A percentile compares a stretch with the other conserved stretches of the same genome.
Evolutionary conservation across 1,140 invertebrate genomes (phyloP).

Genomic region (Caenorhabditis tropicalis): DNA sequence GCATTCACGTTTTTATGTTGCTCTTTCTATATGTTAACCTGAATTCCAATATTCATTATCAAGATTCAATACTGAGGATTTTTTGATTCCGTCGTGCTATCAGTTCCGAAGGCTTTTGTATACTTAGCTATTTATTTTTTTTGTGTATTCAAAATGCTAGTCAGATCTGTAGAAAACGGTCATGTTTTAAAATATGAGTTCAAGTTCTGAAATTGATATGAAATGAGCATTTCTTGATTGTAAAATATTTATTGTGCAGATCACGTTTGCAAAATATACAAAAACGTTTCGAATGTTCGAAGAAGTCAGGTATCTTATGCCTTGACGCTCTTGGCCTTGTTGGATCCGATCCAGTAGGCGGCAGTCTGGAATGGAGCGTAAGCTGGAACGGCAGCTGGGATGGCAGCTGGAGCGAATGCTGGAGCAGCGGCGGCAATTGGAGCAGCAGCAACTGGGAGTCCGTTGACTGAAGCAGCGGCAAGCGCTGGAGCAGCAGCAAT

Average conservation of each 20-base stretch:
- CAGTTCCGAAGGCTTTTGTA: too few species aligned
- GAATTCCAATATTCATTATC: too few species aligned
- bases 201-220: too few species aligned
- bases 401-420: conserved; percentile 16
- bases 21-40: too few species aligned
- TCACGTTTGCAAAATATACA: conserved; percentile 32
- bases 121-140: too few species aligned
- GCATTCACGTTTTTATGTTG: too few species aligned
- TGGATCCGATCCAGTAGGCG: conserved; percentile 57
- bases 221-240: not conserved
- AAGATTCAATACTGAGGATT: too few species aligned
- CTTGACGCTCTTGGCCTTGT: conserved; percentile 55
- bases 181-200: too few species aligned
- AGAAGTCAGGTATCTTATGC: conserved; percentile 17
- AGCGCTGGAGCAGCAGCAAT: conserved; percentile 4
- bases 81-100: too few species aligned
- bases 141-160: too few species aligned
- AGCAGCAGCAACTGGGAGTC: not conserved
- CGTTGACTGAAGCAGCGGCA: conserved; percentile 1
- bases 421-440: not conserved
- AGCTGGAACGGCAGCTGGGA: conserved; percentile 51
- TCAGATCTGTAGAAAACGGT: too few species aligned
- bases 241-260: conserved; percentile 1
- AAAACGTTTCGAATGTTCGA: not conserved
- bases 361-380: conserved; percentile 57